Evolutionary conservation across 2,888 invertebrate genomes (phyloP).

Genomic region (Leistus spinibarbis): DNA sequence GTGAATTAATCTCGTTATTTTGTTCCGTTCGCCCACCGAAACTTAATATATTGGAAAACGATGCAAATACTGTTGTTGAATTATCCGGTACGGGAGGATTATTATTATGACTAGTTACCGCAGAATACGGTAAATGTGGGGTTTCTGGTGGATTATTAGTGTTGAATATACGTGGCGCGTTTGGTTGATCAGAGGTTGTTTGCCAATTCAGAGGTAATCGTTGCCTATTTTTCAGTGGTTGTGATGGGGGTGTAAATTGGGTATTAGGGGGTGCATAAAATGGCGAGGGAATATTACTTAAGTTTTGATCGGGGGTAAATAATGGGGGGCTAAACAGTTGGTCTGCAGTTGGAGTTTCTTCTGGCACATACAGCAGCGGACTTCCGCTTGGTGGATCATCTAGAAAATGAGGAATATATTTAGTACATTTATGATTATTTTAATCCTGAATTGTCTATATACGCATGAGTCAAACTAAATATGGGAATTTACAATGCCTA

Average conservation of each 20-base stretch:
- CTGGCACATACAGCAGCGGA: neutral
- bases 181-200: slow-evolving; percentile 23
- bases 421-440: no score
- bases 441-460: neutral
- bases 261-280: neutral
- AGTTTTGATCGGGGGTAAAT: neutral
- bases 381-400: neutral
- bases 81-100: neutral
- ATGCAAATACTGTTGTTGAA: slow-evolving; percentile 66
- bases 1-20: slow-evolving; percentile 12
- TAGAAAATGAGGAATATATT: neutral
- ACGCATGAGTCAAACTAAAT: neutral
- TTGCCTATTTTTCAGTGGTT: neutral
- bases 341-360: neutral
- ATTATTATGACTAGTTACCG: neutral
- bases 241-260: neutral
- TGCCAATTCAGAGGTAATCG: neutral
- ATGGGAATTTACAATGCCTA: neutral
- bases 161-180: slow-evolving; percentile 21
- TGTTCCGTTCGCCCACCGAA: slow-evolving; percentile 36
- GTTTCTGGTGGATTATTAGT: slow-evolving; percentile 51
- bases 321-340: neutral
- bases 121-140: slow-evolving; percentile 60
- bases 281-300: neutral
- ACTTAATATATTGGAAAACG: slow-evolving; percentile 62